These are phyloP conservation scores for Catharus fuscescens DNA, from an alignment of 2,113 vertebrate species.

Conservation along the genomic window DNA sequence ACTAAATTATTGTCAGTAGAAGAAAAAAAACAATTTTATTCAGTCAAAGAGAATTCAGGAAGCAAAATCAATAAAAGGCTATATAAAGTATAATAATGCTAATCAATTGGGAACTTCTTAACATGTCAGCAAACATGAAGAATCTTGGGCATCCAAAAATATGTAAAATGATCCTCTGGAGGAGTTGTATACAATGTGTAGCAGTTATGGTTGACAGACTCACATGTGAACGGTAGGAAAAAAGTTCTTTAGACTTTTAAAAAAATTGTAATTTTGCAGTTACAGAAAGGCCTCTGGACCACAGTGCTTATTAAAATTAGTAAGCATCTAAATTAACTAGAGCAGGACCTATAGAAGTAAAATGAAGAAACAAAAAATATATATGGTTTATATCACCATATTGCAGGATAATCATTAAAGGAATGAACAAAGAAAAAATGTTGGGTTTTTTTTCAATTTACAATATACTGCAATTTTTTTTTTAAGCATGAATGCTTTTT, in stretches of 20 bases:
- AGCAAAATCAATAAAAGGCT: background rate
- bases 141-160: background rate
- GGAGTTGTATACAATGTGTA: background rate
- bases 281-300: background rate
- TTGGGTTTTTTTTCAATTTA: background rate
- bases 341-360: background rate
- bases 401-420: background rate
- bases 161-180: background rate
- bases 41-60: background rate
- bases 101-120: background rate
- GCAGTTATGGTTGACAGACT: background rate
- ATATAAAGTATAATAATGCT: background rate
- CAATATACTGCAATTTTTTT: rapidly evolving
- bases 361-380: background rate
- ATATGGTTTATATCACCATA: background rate
- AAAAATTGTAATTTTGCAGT: background rate
- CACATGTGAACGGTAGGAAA: background rate
- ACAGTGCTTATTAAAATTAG: background rate
- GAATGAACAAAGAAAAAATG: background rate
- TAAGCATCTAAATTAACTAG: background rate
- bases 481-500: background rate
- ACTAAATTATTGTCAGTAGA: background rate
- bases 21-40: background rate
- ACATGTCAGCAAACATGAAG: background rate
- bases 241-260: background rate